Base-by-base conservation (phyloP, 1,140 invertebrate genomes). In the Nebria ingens region DNA sequence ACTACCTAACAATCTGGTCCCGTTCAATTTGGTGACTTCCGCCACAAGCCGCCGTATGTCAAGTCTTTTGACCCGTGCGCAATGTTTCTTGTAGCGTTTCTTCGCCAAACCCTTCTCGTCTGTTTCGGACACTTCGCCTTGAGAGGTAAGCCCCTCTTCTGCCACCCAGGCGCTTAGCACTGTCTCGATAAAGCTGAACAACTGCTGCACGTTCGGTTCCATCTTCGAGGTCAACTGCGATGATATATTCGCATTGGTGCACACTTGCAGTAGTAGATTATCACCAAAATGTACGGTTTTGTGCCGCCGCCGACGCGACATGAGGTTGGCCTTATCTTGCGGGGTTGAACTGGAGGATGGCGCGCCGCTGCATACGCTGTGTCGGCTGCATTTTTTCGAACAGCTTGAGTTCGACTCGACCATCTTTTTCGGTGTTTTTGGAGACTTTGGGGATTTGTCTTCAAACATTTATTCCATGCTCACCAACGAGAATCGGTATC, bases 231-330 rank as follows among this genome's bases (percentile, higher is more conserved):
- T 59, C 49, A 65, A 62, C 56, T 67, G 64, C 50, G 66, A 65
- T 13, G 15, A 53, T 19, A 68, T 55, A 55, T 67, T 65, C 3
- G 67, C 67, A 65, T 84, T 82, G 54, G 82, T 79, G 68, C 82
- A 84, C 50, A 84, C 81, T 64, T 83, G 81, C 65, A 82, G 76
- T 21, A 84, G 68, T 2, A 84, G 71, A 64, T 82, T 83, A 62
- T 85, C 84, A 42, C 83, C 83, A 66, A 86, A 86, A 70, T 86
- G 84, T 12, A 86, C 84, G 34, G 84, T 85, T 71, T 85, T 85
- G 70, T 85, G 80, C 51, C 83, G 75, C 34, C 83, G 75, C 19
- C 83, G 74, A 51, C 81, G 78, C 34, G 68, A 65, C 56, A 64
- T 56, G 23, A 67, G 58, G 22, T 60, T 56, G 19, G 13, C 52